A percentile compares a stretch with the other conserved stretches of the same genome.
These are phyloP conservation scores for Sapajus apella DNA, from an alignment of 2,113 vertebrate genomes.

Conservation along the genomic window DNA sequence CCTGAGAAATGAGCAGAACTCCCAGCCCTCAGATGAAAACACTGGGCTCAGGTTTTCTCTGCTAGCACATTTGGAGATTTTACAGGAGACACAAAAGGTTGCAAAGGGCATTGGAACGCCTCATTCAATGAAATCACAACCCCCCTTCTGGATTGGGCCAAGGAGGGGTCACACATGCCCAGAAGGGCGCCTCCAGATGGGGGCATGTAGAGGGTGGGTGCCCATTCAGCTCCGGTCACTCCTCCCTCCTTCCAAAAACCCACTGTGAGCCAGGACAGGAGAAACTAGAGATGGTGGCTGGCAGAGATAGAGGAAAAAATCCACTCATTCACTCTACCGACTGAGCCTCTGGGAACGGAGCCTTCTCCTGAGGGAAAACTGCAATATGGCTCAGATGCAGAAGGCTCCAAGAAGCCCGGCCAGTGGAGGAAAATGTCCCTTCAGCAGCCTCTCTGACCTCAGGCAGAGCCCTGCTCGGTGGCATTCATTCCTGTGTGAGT, in stretches of 20 bases:
- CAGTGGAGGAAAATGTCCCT: not conserved
- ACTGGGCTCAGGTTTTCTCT: constrained; percentile 77
- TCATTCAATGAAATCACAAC: constrained; percentile 79
- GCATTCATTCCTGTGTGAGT: constrained; percentile 45
- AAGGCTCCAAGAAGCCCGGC: not conserved
- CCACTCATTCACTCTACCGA: constrained; percentile 77
- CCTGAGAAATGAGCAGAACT: constrained; percentile 63
- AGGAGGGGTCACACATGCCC: constrained; percentile 66
- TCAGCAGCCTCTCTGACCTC: not conserved
- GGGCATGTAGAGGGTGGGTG: constrained; percentile 42
- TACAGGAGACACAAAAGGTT: constrained; percentile 80
- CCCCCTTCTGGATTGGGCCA: constrained; percentile 38
- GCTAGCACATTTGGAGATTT: constrained; percentile 80
- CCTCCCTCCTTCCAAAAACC: constrained; percentile 70
- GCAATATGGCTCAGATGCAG: not conserved
- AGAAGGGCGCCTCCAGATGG: constrained; percentile 73
- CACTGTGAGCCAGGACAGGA: constrained; percentile 74
- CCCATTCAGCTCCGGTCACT: constrained; percentile 55
- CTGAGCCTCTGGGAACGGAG: constrained; percentile 74
- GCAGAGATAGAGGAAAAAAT: constrained; percentile 74
- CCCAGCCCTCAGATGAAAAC: constrained; percentile 71
- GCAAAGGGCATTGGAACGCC: constrained; percentile 80
- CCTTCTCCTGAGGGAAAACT: constrained; percentile 55
- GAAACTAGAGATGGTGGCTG: constrained; percentile 71
- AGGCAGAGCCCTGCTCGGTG: not conserved